These are phyloP conservation scores for Smutsia temminckii DNA, from an alignment of 2,797 vertebrate genomes.

Conservation along the genomic window DNA sequence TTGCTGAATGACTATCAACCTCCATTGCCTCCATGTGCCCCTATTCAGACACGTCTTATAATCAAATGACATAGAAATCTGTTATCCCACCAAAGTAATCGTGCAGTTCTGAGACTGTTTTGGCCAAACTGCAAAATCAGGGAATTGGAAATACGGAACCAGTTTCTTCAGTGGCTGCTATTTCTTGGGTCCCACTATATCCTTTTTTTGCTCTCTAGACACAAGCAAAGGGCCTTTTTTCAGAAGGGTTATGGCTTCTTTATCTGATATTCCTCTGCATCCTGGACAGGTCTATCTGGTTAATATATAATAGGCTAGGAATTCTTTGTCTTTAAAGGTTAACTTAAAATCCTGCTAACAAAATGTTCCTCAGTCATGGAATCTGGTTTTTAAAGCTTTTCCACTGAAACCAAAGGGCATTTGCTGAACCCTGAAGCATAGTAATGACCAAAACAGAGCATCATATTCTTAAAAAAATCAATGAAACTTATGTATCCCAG, in stretches of 20 bases:
- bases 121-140: background rate
- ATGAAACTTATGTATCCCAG: background rate
- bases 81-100: background rate
- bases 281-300: background rate
- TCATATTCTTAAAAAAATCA: background rate
- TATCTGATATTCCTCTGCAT: background rate
- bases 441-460: background rate
- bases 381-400: background rate
- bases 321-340: slow-evolving; percentile 14
- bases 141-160: background rate
- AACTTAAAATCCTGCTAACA: background rate
- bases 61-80: background rate
- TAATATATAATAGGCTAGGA: background rate
- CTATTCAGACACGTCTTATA: background rate
- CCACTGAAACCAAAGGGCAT: background rate
- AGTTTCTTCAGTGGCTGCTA: background rate
- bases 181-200: background rate
- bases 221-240: slow-evolving; percentile 9
- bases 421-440: background rate
- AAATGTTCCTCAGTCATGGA: background rate
- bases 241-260: background rate
- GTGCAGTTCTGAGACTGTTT: background rate
- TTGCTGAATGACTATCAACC: background rate
- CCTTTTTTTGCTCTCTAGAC: background rate
- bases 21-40: background rate